Conservation (phyloP, 2,797 vertebrate genomes). For the Novumbra hubbsi region DNA sequence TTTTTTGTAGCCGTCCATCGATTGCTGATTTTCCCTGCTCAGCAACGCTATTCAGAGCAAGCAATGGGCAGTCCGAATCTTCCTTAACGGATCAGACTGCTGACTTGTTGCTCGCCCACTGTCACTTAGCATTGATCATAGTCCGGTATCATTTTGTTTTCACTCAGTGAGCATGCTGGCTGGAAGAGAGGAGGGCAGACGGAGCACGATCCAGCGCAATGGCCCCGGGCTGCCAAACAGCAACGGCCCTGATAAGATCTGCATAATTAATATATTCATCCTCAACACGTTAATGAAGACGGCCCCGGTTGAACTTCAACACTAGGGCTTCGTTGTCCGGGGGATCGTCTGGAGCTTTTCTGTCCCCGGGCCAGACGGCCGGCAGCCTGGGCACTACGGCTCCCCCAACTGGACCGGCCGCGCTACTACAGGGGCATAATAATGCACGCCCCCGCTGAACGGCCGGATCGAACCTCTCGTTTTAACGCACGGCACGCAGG, state of each 20-base stretch:
- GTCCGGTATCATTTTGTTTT: constrained; percentile 7
- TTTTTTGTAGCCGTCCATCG: constrained; percentile 53
- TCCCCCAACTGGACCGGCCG: not conserved
- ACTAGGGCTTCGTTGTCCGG: constrained; percentile 25
- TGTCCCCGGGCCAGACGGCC: constrained; percentile 5
- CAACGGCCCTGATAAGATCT: constrained; percentile 54
- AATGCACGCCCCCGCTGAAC: not conserved
- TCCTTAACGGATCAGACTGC: constrained; percentile 48
- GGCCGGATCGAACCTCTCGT: not conserved
- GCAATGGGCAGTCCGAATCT: constrained; percentile 50
- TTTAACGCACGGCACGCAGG: not conserved
- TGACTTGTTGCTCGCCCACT: constrained; percentile 41
- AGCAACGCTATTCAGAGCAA: constrained; percentile 59
- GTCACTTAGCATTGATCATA: constrained; percentile 25
- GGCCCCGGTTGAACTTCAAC: constrained; percentile 45
- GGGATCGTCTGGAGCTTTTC: constrained; percentile 20
- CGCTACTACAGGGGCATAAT: not conserved
- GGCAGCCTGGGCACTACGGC: not conserved
- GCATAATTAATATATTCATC: constrained; percentile 62
- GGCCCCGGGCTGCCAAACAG: constrained; percentile 42
- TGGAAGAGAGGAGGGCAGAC: not conserved
- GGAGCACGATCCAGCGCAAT: not conserved
- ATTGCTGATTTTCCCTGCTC: constrained; percentile 61
- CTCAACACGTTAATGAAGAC: constrained; percentile 50
- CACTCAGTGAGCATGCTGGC: constrained; percentile 2